Percentiles rank a stretch among this genome's conserved stretches.
Evolutionary conservation across 92 coral and sea anemone species (phyloP).

Genomic region (Epizoanthus stellaris): DNA sequence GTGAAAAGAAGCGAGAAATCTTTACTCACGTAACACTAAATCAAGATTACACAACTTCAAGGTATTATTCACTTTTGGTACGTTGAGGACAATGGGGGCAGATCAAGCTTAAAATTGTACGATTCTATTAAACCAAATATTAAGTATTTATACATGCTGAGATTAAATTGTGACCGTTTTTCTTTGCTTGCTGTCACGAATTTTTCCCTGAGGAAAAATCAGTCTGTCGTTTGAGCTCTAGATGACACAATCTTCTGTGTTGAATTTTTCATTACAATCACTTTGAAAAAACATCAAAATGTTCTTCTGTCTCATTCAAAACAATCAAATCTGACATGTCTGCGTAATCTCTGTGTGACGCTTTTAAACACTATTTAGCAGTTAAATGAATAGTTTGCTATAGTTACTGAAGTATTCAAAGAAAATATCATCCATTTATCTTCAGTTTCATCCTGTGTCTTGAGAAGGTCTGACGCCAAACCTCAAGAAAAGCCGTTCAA

Average conservation of each 20-base stretch:
- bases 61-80: conserved; percentile 32
- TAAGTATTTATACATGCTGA: conserved; percentile 4
- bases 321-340: conserved; percentile 39
- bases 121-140: conserved; percentile 15
- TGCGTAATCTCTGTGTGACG: conserved; percentile 36
- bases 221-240: neutral
- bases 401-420: conserved; percentile 20
- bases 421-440: conserved; percentile 39
- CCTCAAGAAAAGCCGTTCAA: neutral
- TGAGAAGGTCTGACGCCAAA: conserved; percentile 26
- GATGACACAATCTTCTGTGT: conserved; percentile 16
- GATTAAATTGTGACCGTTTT: conserved; percentile 15
- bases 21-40: conserved; percentile 18
- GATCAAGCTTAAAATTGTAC: conserved; percentile 30
- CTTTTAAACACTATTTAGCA: conserved; percentile 41
- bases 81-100: conserved; percentile 14
- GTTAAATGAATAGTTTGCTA: conserved; percentile 24
- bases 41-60: conserved; percentile 8
- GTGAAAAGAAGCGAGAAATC: conserved; percentile 3
- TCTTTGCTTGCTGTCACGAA: conserved; percentile 20
- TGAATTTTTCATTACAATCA: conserved; percentile 39
- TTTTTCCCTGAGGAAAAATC: conserved; percentile 2
- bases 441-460: conserved; percentile 31
- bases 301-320: conserved; percentile 28
- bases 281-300: conserved; percentile 34